Percentiles rank a stretch among this genome's conserved stretches.
phyloP scores from a whole-genome alignment of 2,113 vertebrate genomes.

The Gambusia holbrooki region DNA sequence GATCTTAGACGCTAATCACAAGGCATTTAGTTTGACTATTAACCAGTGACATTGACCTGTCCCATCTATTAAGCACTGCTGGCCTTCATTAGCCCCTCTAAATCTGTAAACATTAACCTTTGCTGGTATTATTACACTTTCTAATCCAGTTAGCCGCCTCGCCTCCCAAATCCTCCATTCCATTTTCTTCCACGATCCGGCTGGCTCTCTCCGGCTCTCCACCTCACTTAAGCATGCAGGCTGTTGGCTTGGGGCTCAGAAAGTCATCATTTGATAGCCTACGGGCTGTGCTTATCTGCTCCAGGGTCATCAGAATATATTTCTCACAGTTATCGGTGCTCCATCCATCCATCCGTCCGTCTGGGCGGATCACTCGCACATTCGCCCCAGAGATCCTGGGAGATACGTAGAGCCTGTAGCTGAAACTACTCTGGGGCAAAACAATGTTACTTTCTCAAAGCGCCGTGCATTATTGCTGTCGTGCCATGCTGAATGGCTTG shows the following conservation, averaged over 20 bases:
- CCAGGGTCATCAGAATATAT: conserved; percentile 63
- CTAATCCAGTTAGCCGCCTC: conserved; percentile 64
- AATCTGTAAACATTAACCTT: conserved; percentile 68
- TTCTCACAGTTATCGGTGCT: conserved; percentile 53
- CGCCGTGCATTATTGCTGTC: neutral
- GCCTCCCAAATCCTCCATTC: conserved; percentile 38
- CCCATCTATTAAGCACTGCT: conserved; percentile 33
- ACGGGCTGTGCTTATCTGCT: conserved; percentile 61
- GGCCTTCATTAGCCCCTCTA: conserved; percentile 60
- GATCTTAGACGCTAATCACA: conserved; percentile 43
- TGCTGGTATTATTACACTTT: conserved; percentile 61
- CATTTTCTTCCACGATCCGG: conserved; percentile 36
- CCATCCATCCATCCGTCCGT: conserved; percentile 53
- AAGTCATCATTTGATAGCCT: conserved; percentile 69
- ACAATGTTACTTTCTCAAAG: conserved; percentile 15
- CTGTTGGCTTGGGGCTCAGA: conserved; percentile 36
- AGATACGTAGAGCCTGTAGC: conserved; percentile 23
- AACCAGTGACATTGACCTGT: conserved; percentile 55
- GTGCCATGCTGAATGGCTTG: conserved; percentile 2
- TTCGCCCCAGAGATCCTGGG: conserved; percentile 30
- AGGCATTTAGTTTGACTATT: conserved; percentile 52
- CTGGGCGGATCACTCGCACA: conserved; percentile 34
- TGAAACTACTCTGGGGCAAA: conserved; percentile 15
- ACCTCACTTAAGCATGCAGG: conserved; percentile 40
- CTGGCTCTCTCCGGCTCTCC: conserved; percentile 13